Conservation (phyloP, 1,140 invertebrate species). For the Panulirus ornatus region DNA sequence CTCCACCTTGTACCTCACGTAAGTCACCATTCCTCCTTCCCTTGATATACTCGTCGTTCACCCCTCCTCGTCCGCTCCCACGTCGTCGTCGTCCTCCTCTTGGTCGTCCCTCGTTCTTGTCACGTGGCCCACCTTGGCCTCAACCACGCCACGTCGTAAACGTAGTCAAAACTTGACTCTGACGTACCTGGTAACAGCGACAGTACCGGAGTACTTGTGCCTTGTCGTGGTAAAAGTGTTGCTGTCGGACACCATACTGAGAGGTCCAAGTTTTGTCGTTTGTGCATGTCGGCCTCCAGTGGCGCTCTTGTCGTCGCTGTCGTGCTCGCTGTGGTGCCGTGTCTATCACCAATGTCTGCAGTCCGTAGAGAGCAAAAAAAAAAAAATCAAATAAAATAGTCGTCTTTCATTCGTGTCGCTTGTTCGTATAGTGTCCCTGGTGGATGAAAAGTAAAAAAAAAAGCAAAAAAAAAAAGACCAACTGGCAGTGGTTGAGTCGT, state of each 20-base stretch:
- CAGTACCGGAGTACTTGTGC: slow-evolving; percentile 20
- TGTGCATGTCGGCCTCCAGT: no score
- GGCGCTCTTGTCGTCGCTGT: not conserved
- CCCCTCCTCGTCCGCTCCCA: no score
- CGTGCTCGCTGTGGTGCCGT: not conserved
- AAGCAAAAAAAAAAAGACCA: not conserved
- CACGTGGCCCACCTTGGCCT: not conserved
- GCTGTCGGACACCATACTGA: no score
- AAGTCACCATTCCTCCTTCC: slow-evolving; percentile 8
- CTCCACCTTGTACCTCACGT: slow-evolving; percentile 58
- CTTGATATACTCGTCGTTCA: not conserved
- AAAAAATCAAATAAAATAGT: no score
- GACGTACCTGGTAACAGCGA: slow-evolving; percentile 7
- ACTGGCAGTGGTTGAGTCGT: not conserved
- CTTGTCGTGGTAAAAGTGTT: no score
- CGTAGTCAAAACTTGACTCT: no score
- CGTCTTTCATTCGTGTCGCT: not conserved
- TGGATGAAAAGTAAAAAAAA: not conserved
- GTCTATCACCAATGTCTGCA: no score
- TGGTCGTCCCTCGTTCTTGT: not conserved
- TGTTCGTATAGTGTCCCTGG: not conserved
- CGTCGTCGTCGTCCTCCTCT: not conserved
- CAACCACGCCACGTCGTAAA: not conserved
- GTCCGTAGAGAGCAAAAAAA: not conserved
- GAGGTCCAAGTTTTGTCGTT: no score